Percentiles rank a stretch among this genome's conserved stretches.
Evolutionary conservation across 2,797 vertebrate species (phyloP).

Genomic region (Phalanger gymnotis): DNA sequence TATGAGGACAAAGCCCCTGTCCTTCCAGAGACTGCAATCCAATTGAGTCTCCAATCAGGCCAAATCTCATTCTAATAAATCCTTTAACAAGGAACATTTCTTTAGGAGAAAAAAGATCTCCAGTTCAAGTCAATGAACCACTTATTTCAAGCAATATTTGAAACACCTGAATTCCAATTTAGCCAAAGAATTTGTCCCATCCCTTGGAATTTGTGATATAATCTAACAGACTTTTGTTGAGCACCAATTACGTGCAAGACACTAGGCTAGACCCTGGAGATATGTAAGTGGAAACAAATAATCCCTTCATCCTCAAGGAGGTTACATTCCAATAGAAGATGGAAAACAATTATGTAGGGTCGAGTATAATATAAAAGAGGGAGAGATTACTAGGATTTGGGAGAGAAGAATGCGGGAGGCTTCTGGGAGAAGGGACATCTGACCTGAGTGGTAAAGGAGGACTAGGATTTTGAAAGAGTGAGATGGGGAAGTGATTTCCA

Average conservation of each 20-base stretch:
- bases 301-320: not conserved
- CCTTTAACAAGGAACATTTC: not conserved
- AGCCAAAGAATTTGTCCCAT: not conserved
- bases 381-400: not conserved
- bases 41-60: not conserved
- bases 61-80: conserved; percentile 33
- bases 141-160: conserved; percentile 26
- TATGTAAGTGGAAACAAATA: not conserved
- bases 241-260: not conserved
- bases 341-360: not conserved
- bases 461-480: not conserved
- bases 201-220: not conserved
- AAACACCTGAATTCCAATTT: not conserved
- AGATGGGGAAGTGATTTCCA: not conserved
- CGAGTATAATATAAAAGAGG: not conserved
- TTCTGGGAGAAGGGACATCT: conserved; percentile 1
- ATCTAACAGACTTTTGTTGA: not conserved
- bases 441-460: not conserved
- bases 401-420: not conserved
- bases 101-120: not conserved
- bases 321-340: not conserved
- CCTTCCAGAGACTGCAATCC: not conserved
- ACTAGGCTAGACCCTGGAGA: not conserved
- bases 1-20: not conserved
- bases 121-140: not conserved